phyloP scores from a whole-genome alignment of 2,888 invertebrate species.

The Argyresthia goedartella region DNA sequence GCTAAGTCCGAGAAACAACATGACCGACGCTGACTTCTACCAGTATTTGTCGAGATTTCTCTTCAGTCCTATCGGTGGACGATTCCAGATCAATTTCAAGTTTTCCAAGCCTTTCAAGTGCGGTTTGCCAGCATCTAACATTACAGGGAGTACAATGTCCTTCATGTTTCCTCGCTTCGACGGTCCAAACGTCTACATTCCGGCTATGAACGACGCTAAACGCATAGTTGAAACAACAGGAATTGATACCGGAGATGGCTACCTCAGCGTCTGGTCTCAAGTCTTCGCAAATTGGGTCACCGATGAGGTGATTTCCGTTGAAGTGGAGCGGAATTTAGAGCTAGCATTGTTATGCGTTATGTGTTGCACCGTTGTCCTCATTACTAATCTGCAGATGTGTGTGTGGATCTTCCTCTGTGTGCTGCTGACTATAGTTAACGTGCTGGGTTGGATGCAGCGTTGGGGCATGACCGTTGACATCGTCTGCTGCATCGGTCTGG shows the following conservation, averaged over 20 bases:
- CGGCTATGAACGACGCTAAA: conserved; percentile 79
- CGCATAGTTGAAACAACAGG: conserved; percentile 65
- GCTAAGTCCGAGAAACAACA: conserved; percentile 50
- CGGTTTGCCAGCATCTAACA: conserved; percentile 69
- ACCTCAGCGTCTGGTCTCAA: conserved; percentile 79
- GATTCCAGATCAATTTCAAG: conserved; percentile 76
- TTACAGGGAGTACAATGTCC: conserved; percentile 73
- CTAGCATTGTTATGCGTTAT: conserved; percentile 84
- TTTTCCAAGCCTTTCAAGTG: conserved; percentile 73
- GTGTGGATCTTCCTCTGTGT: conserved; percentile 84
- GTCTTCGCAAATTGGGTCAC: conserved; percentile 82
- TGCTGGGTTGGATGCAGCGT: conserved; percentile 82
- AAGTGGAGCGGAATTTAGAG: conserved; percentile 81
- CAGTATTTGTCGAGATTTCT: conserved; percentile 77
- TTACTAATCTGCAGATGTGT: conserved; percentile 82
- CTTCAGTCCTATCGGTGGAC: conserved; percentile 76
- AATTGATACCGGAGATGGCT: conserved; percentile 72
- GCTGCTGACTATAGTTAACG: conserved; percentile 79
- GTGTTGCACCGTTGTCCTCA: conserved; percentile 80
- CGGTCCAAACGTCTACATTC: conserved; percentile 77
- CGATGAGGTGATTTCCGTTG: conserved; percentile 81
- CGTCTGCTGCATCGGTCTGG: conserved; percentile 84
- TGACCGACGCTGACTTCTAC: conserved; percentile 69
- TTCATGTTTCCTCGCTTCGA: conserved; percentile 73
- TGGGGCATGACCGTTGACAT: conserved; percentile 88